Conservation (phyloP, 1,140 invertebrate species). For the Nebria ingens region DNA sequence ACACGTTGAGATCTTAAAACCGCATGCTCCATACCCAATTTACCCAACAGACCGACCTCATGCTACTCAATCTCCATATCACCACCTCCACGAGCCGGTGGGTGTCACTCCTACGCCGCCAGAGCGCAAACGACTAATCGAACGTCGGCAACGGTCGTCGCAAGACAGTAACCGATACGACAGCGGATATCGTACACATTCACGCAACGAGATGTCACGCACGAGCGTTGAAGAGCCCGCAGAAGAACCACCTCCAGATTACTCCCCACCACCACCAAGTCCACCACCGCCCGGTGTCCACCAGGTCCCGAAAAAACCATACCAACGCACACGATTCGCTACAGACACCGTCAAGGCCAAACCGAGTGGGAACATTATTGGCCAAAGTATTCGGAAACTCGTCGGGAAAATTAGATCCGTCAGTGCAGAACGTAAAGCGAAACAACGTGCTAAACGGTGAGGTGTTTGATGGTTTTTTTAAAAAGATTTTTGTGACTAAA, state of each 20-base stretch:
- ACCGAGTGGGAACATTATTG: constrained; percentile 34
- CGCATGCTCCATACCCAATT: too few relatives aligned
- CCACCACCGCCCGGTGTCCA: constrained; percentile 35
- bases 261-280: constrained; percentile 48
- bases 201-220: constrained; percentile 38
- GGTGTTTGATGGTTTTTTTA: too few relatives aligned
- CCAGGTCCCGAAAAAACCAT: constrained; percentile 43
- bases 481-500: too few relatives aligned
- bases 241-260: constrained; percentile 55
- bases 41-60: not conserved
- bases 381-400: constrained; percentile 63
- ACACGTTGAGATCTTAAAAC: constrained; percentile 29
- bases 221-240: constrained; percentile 36
- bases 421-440: constrained; percentile 57
- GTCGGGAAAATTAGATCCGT: constrained; percentile 67
- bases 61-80: not conserved
- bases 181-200: constrained; percentile 42
- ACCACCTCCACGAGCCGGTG: not conserved
- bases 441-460: constrained; percentile 36
- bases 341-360: constrained; percentile 35
- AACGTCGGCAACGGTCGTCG: constrained; percentile 34
- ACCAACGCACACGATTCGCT: constrained; percentile 55
- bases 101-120: constrained; percentile 42
- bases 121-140: constrained; percentile 43
- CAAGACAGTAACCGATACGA: constrained; percentile 39